Percentiles rank a stretch among this genome's conserved stretches.
Conservation (phyloP, 2,888 invertebrate genomes). For the Sesia bembeciformis region DNA sequence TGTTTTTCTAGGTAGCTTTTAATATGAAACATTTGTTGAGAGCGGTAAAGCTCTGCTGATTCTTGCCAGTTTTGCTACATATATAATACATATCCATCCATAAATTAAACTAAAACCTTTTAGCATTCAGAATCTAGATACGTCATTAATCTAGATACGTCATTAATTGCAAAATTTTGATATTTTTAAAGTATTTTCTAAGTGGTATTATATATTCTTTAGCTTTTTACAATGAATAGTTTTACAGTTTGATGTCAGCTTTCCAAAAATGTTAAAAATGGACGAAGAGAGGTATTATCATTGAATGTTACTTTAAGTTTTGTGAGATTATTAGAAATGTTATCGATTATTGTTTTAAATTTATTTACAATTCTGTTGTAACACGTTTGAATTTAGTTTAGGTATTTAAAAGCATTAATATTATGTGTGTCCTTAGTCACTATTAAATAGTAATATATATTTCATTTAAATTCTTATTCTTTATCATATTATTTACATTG, state of each 20-base stretch:
- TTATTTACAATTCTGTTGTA: conserved; percentile 33
- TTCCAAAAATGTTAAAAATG: conserved; percentile 41
- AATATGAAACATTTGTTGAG: conserved; percentile 30
- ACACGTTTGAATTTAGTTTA: conserved; percentile 27
- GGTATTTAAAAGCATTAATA: conserved; percentile 26
- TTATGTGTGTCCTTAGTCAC: conserved; percentile 41
- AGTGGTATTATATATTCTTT: conserved; percentile 54
- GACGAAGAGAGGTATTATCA: conserved; percentile 37
- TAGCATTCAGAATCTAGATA: conserved; percentile 49
- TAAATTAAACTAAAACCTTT: conserved; percentile 46
- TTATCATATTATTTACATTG: conserved; percentile 44
- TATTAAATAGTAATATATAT: conserved; percentile 30
- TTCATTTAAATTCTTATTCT: conserved; percentile 29
- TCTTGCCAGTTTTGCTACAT: conserved; percentile 66
- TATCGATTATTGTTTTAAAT: conserved; percentile 22
- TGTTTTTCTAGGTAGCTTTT: conserved; percentile 56
- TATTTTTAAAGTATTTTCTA: conserved; percentile 51
- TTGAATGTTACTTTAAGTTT: conserved; percentile 58
- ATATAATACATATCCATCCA: conserved; percentile 73
- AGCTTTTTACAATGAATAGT: conserved; percentile 61
- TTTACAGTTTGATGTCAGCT: conserved; percentile 71
- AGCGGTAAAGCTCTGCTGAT: conserved; percentile 40
- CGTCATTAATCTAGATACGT: conserved; percentile 47
- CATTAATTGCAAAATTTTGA: conserved; percentile 43
- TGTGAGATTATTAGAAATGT: conserved; percentile 36